Percentiles rank a stretch among this genome's conserved stretches.
Evolutionary conservation across 1,140 invertebrate genomes (phyloP).

Genomic region (Paraescarpia echinospica): DNA sequence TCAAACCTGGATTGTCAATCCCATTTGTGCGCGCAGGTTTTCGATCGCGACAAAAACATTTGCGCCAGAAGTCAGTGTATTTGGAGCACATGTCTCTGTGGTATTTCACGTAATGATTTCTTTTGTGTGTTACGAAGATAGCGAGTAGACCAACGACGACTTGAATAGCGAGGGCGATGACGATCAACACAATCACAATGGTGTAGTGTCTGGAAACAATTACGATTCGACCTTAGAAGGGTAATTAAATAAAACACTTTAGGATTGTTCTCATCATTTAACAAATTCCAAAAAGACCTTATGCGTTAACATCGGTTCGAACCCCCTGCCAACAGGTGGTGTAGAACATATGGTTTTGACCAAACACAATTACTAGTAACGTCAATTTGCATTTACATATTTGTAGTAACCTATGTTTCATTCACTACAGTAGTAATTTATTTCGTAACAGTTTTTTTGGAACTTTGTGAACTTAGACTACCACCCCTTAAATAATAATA

Average conservation of each 20-base stretch:
- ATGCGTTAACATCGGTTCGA: too few species aligned
- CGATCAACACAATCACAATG: not conserved
- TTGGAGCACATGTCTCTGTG: not conserved
- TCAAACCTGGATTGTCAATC: not conserved
- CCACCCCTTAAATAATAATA: too few species aligned
- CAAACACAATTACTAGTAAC: too few species aligned
- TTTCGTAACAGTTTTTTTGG: too few species aligned
- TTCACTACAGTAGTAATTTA: too few species aligned
- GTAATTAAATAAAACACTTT: not conserved
- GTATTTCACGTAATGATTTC: not conserved
- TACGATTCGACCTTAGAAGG: not conserved
- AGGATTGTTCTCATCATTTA: too few species aligned
- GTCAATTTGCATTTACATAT: too few species aligned
- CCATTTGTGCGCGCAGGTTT: not conserved
- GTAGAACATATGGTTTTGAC: too few species aligned
- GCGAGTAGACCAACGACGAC: not conserved
- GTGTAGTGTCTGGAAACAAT: not conserved
- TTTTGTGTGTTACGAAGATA: conserved; percentile 1
- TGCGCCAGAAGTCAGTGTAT: not conserved
- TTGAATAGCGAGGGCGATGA: not conserved
- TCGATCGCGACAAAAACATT: not conserved
- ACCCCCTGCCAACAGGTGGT: too few species aligned
- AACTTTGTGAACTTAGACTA: too few species aligned
- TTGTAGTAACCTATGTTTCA: too few species aligned
- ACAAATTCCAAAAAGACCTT: too few species aligned